Evolutionary conservation across 2,888 invertebrate species (phyloP).

Genomic region (Linyphia triangularis): DNA sequence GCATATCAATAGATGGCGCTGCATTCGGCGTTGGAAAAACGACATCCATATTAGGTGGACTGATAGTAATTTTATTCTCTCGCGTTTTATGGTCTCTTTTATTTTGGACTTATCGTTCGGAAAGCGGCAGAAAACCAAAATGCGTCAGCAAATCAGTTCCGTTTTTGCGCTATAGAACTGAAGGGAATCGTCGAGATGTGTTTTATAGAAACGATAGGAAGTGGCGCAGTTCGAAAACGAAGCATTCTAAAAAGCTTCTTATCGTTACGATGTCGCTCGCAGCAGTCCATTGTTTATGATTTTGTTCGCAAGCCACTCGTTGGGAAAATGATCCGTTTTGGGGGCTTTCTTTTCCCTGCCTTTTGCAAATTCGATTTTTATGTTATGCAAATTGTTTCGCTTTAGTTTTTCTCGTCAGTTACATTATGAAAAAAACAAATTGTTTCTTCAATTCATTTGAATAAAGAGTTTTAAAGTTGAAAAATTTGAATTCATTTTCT

Average conservation of each 20-base stretch:
- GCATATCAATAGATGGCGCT: background rate
- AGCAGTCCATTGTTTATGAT: background rate
- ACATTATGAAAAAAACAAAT: no score
- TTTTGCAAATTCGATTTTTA: background rate
- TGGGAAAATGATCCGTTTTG: background rate
- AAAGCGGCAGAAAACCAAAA: background rate
- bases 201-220: background rate
- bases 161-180: background rate
- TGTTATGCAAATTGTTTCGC: background rate
- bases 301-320: background rate
- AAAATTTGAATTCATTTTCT: no score
- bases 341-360: background rate
- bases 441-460: no score
- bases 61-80: slow-evolving; percentile 30
- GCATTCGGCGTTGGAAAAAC: background rate
- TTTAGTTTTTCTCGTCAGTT: no score
- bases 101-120: background rate
- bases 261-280: background rate
- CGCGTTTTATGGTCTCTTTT: background rate
- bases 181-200: background rate
- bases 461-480: no score
- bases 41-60: slow-evolving; percentile 10
- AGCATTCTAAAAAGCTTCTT: background rate
- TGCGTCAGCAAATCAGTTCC: slow-evolving; percentile 22
- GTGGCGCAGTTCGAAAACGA: background rate